Percentiles rank a stretch among this genome's conserved stretches.
These are phyloP conservation scores for Aptenodytes patagonicus DNA, from an alignment of 2,113 vertebrate genomes.

Conservation along the genomic window DNA sequence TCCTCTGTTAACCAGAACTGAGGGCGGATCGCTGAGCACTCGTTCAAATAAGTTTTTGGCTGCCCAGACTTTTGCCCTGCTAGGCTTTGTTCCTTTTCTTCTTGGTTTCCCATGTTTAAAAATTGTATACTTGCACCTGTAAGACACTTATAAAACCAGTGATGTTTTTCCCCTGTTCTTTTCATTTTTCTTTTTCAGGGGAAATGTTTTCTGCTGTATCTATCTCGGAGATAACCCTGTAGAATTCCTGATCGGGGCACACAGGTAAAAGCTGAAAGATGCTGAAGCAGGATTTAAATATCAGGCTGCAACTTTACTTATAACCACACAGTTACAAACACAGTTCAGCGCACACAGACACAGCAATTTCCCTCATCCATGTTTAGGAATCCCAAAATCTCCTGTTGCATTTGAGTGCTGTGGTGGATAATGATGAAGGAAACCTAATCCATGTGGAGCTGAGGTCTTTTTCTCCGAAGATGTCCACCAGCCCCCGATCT, in stretches of 20 bases:
- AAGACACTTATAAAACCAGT: background rate
- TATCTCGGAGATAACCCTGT: background rate
- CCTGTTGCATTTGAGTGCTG: background rate
- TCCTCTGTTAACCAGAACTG: background rate
- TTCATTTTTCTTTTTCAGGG: background rate
- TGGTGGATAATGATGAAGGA: background rate
- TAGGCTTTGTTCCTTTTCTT: background rate
- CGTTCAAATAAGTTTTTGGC: background rate
- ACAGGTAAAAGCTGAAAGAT: background rate
- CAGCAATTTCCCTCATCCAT: background rate
- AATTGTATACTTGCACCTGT: background rate
- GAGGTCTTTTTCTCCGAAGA: background rate
- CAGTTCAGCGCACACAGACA: background rate
- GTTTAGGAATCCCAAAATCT: background rate
- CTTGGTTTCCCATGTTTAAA: background rate
- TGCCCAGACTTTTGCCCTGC: background rate
- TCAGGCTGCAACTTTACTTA: background rate
- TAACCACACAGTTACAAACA: background rate
- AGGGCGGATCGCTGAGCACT: background rate
- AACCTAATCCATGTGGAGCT: background rate
- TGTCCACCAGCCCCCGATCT: background rate
- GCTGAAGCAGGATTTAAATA: background rate
- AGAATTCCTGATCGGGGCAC: background rate
- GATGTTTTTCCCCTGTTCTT: rapidly evolving
- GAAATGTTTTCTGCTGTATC: background rate